Conservation (phyloP, 2,797 vertebrate species). For the Acanthurus lineatus region DNA sequence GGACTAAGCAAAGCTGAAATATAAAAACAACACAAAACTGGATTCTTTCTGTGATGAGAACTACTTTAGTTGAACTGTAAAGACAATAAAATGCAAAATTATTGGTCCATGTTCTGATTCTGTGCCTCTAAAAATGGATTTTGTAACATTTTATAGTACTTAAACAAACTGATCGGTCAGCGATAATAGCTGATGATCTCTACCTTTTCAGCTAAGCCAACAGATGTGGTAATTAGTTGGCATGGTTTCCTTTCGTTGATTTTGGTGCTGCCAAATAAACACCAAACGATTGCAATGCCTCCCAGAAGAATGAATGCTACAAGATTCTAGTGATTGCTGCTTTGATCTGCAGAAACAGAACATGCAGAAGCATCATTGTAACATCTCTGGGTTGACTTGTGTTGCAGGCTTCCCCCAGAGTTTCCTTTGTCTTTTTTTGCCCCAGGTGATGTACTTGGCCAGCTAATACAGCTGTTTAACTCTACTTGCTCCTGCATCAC, state of each 20-base stretch:
- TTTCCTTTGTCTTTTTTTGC: neutral
- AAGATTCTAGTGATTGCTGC: neutral
- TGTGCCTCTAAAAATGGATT: neutral
- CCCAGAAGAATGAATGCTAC: neutral
- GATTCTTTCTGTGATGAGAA: constrained; percentile 15
- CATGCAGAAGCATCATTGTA: neutral
- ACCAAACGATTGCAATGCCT: neutral
- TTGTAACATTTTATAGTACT: too few species aligned
- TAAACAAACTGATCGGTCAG: too few species aligned
- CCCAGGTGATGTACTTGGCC: neutral
- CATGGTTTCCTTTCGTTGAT: neutral
- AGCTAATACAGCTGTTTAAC: constrained; percentile 6
- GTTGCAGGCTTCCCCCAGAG: constrained; percentile 1
- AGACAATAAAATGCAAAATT: neutral
- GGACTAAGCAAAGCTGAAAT: constrained; percentile 19
- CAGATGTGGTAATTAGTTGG: neutral
- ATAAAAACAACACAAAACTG: constrained; percentile 7
- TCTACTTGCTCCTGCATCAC: neutral
- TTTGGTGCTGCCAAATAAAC: neutral
- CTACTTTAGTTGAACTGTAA: neutral
- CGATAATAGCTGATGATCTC: neutral
- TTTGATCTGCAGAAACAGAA: constrained; percentile 6
- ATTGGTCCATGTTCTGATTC: neutral
- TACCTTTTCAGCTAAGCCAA: constrained; percentile 9
- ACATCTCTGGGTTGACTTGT: neutral